A percentile compares a stretch with the other conserved stretches of the same genome.
phyloP scores from a whole-genome alignment of 2,113 vertebrate species.

The Albula goreensis region DNA sequence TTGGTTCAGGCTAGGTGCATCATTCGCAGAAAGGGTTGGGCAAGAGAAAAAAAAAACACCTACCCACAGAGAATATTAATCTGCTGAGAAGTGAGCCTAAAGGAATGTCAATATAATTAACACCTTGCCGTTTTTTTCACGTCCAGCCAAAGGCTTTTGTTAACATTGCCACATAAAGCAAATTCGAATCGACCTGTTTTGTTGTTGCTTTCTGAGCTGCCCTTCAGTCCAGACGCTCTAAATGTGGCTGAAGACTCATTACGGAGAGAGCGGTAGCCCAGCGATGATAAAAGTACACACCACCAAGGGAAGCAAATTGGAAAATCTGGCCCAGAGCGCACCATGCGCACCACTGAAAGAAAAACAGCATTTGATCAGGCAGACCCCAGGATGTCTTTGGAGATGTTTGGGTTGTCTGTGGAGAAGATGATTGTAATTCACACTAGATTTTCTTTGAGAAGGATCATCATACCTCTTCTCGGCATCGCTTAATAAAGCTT shows the following conservation, averaged over 20 bases:
- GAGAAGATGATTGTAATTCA: constrained; percentile 4
- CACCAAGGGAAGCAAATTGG: constrained; percentile 14
- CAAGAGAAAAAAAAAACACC: not conserved
- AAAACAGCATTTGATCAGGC: not conserved
- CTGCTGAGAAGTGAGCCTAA: constrained; percentile 12
- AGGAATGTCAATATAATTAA: constrained; percentile 13
- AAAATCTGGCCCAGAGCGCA: constrained; percentile 12
- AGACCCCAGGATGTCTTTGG: not conserved
- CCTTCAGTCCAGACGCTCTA: constrained; percentile 12
- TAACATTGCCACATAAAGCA: constrained; percentile 4
- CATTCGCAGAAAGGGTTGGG: not conserved
- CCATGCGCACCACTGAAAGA: not conserved
- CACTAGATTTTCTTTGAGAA: constrained; percentile 7
- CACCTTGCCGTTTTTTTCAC: constrained; percentile 16
- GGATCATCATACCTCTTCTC: not conserved
- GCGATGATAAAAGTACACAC: constrained; percentile 8
- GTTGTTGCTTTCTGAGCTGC: constrained; percentile 19
- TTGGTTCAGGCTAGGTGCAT: not conserved
- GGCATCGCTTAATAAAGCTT: not conserved
- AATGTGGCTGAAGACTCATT: constrained; percentile 21
- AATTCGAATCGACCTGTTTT: constrained; percentile 24
- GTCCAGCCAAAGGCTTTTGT: constrained; percentile 14
- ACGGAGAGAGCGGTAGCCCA: not conserved
- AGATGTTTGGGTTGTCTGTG: constrained; percentile 6
- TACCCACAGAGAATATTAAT: constrained; percentile 7